Base-by-base conservation (phyloP, 2,113 vertebrate species). In the Notarius lentiginosus region DNA sequence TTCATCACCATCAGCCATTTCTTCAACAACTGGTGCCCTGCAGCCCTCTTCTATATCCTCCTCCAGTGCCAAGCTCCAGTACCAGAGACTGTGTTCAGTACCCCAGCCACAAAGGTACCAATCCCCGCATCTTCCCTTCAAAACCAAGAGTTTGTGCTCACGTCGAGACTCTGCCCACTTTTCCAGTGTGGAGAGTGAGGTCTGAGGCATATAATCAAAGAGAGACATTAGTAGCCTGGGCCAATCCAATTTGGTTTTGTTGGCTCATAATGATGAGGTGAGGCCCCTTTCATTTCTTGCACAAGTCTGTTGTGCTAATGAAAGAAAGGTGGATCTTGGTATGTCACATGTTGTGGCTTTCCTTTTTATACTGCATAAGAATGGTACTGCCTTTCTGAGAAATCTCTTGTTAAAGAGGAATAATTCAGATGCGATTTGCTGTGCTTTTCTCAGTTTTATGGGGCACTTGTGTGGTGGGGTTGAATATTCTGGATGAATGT, bases 101-200 rank as follows among this genome's bases (percentile, higher is more conserved):
- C 94, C 95, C 30, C 95, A 93, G 79, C 91, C 95, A 63, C 94
- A 94, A 90, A 92, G 95, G 87, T 95, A 94, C 88, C 95, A 95
- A 55, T 95, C 95, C 27, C 95, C 95, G 49, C 95, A 95, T 88
- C 90, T 94, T 89, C 95, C 95, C 73, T 93, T 96, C 70, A 96
- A 96, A 94, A 91, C 94, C 93, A 95, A 95, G 93, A 96, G 95
- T 92, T 94, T 98, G 90, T 96, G 96, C 92, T 97, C 96, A 0
- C 95, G 97, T 86, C 93, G 97, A 84, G 97, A 96, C 83, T 97
- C 97, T 1, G 96, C 97, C 81, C 97, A 98, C 90, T 98, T 97
- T 91, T 97, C 97, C 91, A 98, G 97, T 53, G 95, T 98, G 87
- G 97, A 98, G 93, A 97, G 97, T 0, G 97, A 98, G 91, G 97